These are phyloP conservation scores for Pseudolycoriella hygida DNA, from an alignment of 2,888 invertebrate species.

Conservation along the genomic window DNA sequence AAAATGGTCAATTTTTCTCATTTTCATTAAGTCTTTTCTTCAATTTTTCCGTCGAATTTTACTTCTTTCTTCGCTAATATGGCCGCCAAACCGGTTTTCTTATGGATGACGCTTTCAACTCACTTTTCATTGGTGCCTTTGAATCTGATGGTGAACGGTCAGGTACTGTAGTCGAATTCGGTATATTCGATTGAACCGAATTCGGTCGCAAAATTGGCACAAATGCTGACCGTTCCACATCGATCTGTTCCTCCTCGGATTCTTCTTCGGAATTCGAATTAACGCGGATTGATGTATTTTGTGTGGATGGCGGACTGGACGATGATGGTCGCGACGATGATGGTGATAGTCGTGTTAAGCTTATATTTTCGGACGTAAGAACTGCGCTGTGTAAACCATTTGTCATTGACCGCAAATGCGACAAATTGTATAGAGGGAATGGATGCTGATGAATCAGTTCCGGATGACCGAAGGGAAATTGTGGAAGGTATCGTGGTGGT, in stretches of 20 bases:
- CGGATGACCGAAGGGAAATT: conserved; percentile 36
- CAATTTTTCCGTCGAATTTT: neutral
- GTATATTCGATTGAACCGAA: conserved; percentile 6
- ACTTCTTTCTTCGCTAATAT: conserved; percentile 31
- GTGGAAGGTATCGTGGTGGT: conserved; percentile 34
- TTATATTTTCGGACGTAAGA: conserved; percentile 11
- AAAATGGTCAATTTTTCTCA: neutral
- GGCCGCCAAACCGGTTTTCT: conserved; percentile 50
- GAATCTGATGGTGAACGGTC: conserved; percentile 15
- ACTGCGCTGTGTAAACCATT: conserved; percentile 18
- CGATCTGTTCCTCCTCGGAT: conserved; percentile 54
- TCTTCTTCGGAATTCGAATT: conserved; percentile 38
- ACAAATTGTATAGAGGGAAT: conserved; percentile 38
- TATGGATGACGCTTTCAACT: conserved; percentile 42
- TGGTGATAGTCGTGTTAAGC: conserved; percentile 23
- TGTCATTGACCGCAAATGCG: conserved; percentile 19
- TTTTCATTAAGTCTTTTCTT: neutral
- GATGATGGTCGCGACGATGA: conserved; percentile 27
- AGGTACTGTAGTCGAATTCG: conserved; percentile 9
- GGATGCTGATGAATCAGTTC: conserved; percentile 36
- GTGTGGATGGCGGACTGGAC: conserved; percentile 19
- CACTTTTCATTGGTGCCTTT: conserved; percentile 21
- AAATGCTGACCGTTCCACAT: conserved; percentile 59
- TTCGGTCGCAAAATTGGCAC: conserved; percentile 37
- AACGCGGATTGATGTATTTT: conserved; percentile 17